Percentiles rank a stretch among this genome's conserved stretches.
Evolutionary conservation across 2,888 invertebrate genomes (phyloP).

Genomic region (Drosophila merina): DNA sequence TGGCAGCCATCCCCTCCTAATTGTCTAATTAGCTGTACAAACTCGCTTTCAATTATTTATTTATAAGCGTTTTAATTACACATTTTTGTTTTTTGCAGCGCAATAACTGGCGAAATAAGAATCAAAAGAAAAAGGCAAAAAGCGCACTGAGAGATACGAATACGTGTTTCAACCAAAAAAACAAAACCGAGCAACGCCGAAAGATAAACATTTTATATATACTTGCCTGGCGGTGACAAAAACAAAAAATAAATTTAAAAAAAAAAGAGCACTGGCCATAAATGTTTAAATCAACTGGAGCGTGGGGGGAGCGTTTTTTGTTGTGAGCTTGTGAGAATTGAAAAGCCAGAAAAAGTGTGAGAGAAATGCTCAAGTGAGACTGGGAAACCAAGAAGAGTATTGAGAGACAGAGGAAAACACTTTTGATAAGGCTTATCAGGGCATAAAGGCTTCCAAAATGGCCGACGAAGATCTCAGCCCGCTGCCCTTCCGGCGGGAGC

Average conservation of each 20-base stretch:
- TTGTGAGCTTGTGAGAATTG: slow-evolving; percentile 15
- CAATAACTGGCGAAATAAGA: slow-evolving; percentile 28
- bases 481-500: slow-evolving; percentile 79
- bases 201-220: slow-evolving; percentile 52
- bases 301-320: slow-evolving; percentile 17
- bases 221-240: slow-evolving; percentile 18
- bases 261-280: slow-evolving; percentile 22
- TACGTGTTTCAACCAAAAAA: slow-evolving; percentile 51
- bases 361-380: slow-evolving; percentile 20
- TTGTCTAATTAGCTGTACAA: slow-evolving; percentile 22
- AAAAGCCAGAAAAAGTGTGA: slow-evolving; percentile 17
- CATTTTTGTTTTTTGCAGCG: slow-evolving; percentile 57
- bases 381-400: neutral
- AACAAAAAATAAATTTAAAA: slow-evolving; percentile 10
- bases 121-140: slow-evolving; percentile 20
- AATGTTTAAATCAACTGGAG: slow-evolving; percentile 32
- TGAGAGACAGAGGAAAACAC: slow-evolving; percentile 12
- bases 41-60: slow-evolving; percentile 19
- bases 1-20: neutral
- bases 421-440: slow-evolving; percentile 61
- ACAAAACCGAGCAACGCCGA: slow-evolving; percentile 27
- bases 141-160: slow-evolving; percentile 41
- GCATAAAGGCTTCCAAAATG: slow-evolving; percentile 53
- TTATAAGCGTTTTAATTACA: slow-evolving; percentile 43
- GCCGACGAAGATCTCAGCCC: slow-evolving; percentile 79